Base-by-base conservation (phyloP, 2,888 invertebrate genomes). In the Epicampocera succincta region DNA sequence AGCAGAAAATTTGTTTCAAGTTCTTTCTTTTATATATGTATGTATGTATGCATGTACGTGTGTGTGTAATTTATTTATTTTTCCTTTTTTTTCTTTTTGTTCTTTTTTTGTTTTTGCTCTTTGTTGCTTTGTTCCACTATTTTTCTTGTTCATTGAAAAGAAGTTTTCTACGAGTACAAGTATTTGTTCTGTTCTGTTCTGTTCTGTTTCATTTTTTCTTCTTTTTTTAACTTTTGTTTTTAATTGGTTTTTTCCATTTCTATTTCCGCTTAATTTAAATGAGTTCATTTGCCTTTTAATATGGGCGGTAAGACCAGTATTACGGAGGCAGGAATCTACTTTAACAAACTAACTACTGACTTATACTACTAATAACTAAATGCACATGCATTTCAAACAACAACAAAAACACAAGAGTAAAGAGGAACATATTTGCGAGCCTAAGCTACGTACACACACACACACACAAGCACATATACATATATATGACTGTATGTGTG, bases 251-350 rank as follows among this genome's bases (percentile, higher is more conserved):
- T 81, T 81, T 66, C 56, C 80, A 76, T 77, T 81, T 81, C 72
- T 73, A 81, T 81, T 81, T 81, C 80, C 80, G 80, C 80, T 81
- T 81, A 81, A 81, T 81, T 81, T 77, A 77, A 81, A 81, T 73
- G 72, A 81, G 80, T 81, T 81, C 77, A 81, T 81, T 81, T 77
- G 76, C 76, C 80, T 76, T 52, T 80, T 72, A 44, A 25, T 61
- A 42, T 25, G 33, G 46, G 25, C 3, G 11, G 19, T n/a, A 8
- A 21, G 38, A 56, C 38, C 40, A 79, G 11, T 25, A 54, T 29
- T 40, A 40, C 29, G 65, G 29, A 50, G 44, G 38, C 25, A 40
- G 40, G 25, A 9, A 52, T 65, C 40, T 50, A 54, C 66, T 65
- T 52, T 29, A 48, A 44, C 21, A 38, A 66, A 60, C 58, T 50